Conservation (phyloP, 2,113 vertebrate genomes). For the Tiliqua scincoides region DNA sequence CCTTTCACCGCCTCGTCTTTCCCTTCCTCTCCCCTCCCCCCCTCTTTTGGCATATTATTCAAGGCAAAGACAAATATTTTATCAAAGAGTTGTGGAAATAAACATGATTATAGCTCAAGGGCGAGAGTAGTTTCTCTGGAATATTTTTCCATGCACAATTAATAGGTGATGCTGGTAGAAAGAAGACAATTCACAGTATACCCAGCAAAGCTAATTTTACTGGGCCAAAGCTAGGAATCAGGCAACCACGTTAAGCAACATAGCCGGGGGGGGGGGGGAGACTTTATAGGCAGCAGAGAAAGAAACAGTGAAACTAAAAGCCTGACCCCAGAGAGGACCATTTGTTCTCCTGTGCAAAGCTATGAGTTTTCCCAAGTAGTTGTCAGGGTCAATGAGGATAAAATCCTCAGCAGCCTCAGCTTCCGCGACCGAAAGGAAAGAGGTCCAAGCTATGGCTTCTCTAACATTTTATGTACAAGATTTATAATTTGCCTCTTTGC, state of each 20-base stretch:
- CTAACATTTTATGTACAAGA: neutral
- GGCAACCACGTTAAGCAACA: slow-evolving; percentile 60
- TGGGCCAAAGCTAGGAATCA: slow-evolving; percentile 59
- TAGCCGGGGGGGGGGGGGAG: slow-evolving; percentile 54
- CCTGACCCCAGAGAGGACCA: slow-evolving; percentile 37
- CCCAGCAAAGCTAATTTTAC: slow-evolving; percentile 60
- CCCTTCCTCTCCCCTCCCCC: slow-evolving; percentile 38
- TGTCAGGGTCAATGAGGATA: neutral
- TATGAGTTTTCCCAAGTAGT: neutral
- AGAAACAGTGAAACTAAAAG: slow-evolving; percentile 25
- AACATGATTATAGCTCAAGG: slow-evolving; percentile 73
- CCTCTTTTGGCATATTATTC: slow-evolving; percentile 67
- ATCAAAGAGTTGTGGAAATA: slow-evolving; percentile 67
- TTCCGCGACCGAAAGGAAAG: no score
- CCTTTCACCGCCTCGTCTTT: slow-evolving; percentile 60
- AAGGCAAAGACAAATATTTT: slow-evolving; percentile 71
- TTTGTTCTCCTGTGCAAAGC: neutral
- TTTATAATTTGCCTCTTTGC: neutral
- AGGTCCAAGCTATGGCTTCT: no score
- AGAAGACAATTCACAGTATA: neutral
- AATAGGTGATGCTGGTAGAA: slow-evolving; percentile 49
- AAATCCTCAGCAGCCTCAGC: no score
- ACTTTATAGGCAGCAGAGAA: slow-evolving; percentile 48
- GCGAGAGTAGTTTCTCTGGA: slow-evolving; percentile 62
- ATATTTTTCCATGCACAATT: slow-evolving; percentile 55